Conservation (phyloP, 2,113 vertebrate species). For the Ceyx cyanopectus region DNA sequence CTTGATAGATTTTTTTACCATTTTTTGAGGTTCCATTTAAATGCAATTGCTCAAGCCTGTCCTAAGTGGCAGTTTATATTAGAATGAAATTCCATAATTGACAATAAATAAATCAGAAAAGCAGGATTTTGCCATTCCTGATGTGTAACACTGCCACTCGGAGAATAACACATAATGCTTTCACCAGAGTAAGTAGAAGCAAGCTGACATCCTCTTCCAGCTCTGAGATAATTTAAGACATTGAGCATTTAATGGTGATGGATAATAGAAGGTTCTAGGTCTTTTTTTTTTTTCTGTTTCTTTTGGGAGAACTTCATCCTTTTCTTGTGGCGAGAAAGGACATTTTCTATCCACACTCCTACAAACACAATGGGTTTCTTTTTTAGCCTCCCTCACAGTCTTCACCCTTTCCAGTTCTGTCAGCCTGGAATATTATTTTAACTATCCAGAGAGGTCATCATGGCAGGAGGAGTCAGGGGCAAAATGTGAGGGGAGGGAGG, state of each 20-base stretch:
- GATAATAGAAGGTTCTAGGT: neutral
- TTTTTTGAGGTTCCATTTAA: neutral
- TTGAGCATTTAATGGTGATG: neutral
- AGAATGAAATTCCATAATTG: neutral
- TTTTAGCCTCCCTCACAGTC: neutral
- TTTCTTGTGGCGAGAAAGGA: neutral
- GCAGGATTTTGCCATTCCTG: neutral
- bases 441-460: slow-evolving; percentile 75
- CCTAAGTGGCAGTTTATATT: neutral
- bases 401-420: slow-evolving; percentile 8
- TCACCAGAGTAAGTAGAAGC: neutral
- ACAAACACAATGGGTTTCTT: neutral
- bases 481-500: neutral
- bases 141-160: neutral
- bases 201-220: neutral
- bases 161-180: neutral
- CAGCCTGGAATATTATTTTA: slow-evolving; percentile 79
- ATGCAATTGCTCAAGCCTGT: neutral
- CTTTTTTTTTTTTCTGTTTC: neutral
- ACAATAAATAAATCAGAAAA: slow-evolving; percentile 4
- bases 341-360: neutral
- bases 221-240: neutral
- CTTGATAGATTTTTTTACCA: neutral
- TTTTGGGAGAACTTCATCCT: neutral
- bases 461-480: neutral